These are phyloP conservation scores for Byasa hedistus DNA, from an alignment of 2,888 invertebrate species.

Conservation along the genomic window DNA sequence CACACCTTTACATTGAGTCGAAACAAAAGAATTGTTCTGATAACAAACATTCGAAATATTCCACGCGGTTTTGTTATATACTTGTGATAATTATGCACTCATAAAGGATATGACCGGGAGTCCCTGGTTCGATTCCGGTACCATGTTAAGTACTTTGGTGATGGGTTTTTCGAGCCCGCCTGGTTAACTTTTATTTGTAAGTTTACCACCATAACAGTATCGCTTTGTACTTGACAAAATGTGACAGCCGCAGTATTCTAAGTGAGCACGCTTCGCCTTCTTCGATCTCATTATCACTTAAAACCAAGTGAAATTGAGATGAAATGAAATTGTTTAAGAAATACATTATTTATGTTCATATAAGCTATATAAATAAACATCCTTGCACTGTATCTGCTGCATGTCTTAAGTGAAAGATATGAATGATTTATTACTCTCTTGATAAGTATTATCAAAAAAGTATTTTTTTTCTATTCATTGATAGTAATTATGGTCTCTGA, in stretches of 20 bases:
- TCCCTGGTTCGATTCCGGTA: no score
- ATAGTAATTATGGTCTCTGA: background rate
- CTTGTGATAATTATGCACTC: background rate
- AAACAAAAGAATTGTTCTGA: constrained; percentile 22
- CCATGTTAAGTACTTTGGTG: no score
- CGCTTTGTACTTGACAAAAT: no score
- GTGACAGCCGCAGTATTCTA: no score
- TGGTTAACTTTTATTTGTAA: no score
- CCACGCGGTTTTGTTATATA: background rate
- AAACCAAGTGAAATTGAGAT: no score
- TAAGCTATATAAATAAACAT: background rate
- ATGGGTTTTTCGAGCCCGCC: no score
- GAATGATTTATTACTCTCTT: constrained; percentile 1
- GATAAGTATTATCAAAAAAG: background rate
- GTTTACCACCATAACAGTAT: no score
- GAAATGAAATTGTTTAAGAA: no score
- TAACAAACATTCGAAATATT: constrained; percentile 20
- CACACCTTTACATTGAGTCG: constrained; percentile 5
- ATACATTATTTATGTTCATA: background rate
- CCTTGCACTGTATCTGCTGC: background rate
- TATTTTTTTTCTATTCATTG: background rate
- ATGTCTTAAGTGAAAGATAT: background rate
- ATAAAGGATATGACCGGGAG: no score
- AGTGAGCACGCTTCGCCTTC: no score
- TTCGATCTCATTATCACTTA: no score